These are phyloP conservation scores for Brachycybe producta DNA, from an alignment of 2,888 invertebrate species.

Conservation along the genomic window DNA sequence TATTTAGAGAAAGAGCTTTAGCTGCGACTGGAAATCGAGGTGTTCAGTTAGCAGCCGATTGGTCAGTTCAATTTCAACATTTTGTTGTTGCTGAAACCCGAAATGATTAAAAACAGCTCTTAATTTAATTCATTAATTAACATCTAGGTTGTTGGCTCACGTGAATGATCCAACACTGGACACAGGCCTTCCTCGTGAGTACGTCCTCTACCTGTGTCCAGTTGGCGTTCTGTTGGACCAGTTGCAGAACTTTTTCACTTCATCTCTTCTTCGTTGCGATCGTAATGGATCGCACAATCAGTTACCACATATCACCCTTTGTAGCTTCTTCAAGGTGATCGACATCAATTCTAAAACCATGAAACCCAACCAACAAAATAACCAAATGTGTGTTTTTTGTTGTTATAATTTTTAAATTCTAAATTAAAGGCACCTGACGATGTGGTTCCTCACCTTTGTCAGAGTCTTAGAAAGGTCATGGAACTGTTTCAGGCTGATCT, in stretches of 20 bases:
- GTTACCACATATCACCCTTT: constrained; percentile 77
- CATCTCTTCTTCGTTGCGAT: constrained; percentile 55
- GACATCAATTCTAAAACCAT: constrained; percentile 12
- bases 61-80: constrained; percentile 33
- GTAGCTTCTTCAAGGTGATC: constrained; percentile 76
- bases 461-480: constrained; percentile 42
- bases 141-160: constrained; percentile 58
- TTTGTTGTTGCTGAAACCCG: neutral
- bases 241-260: constrained; percentile 52
- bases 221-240: constrained; percentile 59
- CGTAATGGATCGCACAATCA: constrained; percentile 87
- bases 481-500: constrained; percentile 36
- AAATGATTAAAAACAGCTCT: neutral
- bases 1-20: constrained; percentile 65
- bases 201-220: constrained; percentile 75
- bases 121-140: neutral
- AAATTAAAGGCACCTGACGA: constrained; percentile 29
- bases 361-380: neutral
- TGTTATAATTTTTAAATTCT: neutral
- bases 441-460: constrained; percentile 27
- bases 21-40: constrained; percentile 80
- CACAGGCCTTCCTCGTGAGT: constrained; percentile 62
- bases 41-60: constrained; percentile 77
- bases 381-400: neutral
- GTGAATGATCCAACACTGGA: constrained; percentile 72